phyloP scores from a whole-genome alignment of 1,140 invertebrate genomes.

The Neodiprion virginianus region DNA sequence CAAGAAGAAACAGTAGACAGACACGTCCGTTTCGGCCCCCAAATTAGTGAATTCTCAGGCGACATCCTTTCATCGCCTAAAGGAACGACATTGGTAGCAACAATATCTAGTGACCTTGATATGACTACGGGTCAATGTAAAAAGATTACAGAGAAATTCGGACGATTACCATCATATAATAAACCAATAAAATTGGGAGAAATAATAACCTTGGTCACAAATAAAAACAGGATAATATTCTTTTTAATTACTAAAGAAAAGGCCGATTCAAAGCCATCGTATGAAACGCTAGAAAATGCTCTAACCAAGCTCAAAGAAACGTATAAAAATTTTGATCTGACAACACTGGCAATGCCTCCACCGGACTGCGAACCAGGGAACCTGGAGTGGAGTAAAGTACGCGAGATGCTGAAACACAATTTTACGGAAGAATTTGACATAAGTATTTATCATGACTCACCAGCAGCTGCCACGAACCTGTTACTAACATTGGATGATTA shows the following conservation, averaged over 20 bases:
- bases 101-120: neutral
- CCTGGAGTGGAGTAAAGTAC: neutral
- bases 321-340: too few relatives aligned
- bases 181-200: neutral
- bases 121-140: neutral
- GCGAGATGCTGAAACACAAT: neutral
- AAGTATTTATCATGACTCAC: neutral
- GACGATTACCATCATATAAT: neutral
- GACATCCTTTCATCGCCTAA: neutral
- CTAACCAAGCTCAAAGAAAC: too few relatives aligned
- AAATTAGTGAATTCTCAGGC: neutral
- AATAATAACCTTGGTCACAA: neutral
- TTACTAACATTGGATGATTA: neutral
- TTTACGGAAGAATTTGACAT: neutral
- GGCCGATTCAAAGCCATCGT: neutral
- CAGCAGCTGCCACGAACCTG: neutral
- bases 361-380: neutral
- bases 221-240: neutral
- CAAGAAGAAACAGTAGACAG: neutral
- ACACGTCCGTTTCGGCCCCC: neutral
- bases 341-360: neutral
- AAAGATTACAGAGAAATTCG: neutral
- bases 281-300: neutral
- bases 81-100: neutral
- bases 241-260: neutral